Conservation (phyloP, 2,888 invertebrate species). For the Parnassius mnemosyne region DNA sequence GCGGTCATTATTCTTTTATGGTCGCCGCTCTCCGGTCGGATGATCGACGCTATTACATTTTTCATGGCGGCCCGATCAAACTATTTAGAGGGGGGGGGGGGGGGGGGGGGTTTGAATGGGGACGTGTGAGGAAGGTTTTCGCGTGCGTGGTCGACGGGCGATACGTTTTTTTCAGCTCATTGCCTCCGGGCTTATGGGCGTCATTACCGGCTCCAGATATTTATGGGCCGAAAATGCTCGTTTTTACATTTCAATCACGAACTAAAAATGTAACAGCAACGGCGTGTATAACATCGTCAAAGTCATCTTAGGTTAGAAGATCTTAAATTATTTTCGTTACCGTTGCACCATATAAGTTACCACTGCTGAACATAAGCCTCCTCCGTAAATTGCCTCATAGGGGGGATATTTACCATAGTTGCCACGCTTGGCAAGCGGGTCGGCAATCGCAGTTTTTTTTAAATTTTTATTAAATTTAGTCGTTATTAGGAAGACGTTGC, state of each 20-base stretch:
- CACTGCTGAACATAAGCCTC: too few species aligned
- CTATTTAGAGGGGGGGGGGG: constrained; percentile 47
- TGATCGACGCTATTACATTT: constrained; percentile 61
- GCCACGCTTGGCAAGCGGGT: too few species aligned
- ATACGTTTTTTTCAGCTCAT: constrained; percentile 69
- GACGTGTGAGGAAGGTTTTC: constrained; percentile 38
- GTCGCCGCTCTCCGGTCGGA: constrained; percentile 40
- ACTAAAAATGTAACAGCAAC: constrained; percentile 5
- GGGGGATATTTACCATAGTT: too few species aligned
- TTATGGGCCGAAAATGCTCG: constrained; percentile 55
- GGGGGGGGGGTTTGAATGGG: too few species aligned
- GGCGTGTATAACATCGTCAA: neutral
- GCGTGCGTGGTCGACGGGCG: constrained; percentile 49
- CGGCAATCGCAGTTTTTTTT: too few species aligned
- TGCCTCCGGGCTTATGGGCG: constrained; percentile 65
- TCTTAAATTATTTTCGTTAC: too few species aligned
- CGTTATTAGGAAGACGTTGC: too few species aligned
- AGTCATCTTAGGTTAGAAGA: neutral
- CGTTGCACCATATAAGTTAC: too few species aligned
- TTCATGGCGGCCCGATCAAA: constrained; percentile 54
- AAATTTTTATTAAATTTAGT: too few species aligned
- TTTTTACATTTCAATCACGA: constrained; percentile 67
- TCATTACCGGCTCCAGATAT: constrained; percentile 70
- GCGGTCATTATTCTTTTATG: constrained; percentile 46
- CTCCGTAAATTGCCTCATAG: too few species aligned